phyloP scores from a whole-genome alignment of 2,797 vertebrate species.

The Schizopygopsis pylzovi region DNA sequence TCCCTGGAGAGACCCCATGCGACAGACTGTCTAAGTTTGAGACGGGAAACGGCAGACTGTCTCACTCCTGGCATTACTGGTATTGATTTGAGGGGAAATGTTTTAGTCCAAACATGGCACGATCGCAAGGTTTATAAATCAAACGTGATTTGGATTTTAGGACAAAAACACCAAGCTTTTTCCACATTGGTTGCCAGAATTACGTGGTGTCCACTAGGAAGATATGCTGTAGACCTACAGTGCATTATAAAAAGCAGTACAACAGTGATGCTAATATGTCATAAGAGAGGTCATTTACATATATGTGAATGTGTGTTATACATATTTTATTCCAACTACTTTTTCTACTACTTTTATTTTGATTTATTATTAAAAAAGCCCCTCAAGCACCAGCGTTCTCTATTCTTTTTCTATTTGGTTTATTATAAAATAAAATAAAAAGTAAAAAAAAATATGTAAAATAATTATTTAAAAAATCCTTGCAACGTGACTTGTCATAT shows the following conservation, averaged over 20 bases:
- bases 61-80: background rate
- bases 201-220: background rate
- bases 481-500: too few species aligned
- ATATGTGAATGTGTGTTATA: too few species aligned
- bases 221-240: background rate
- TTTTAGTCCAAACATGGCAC: slow-evolving; percentile 22
- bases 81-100: slow-evolving; percentile 15
- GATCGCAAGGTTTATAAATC: slow-evolving; percentile 2
- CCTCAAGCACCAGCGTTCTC: too few species aligned
- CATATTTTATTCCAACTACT: too few species aligned
- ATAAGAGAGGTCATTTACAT: background rate
- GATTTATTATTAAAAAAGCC: too few species aligned
- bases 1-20: background rate
- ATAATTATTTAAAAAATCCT: too few species aligned
- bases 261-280: background rate
- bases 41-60: background rate
- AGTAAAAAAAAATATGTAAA: too few species aligned
- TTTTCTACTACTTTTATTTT: too few species aligned
- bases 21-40: slow-evolving; percentile 29
- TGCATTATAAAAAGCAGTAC: background rate
- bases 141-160: background rate
- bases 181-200: background rate
- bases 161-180: background rate
- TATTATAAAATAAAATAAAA: too few species aligned
- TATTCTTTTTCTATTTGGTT: too few species aligned